These are phyloP conservation scores for Leptinotarsa tumamoca DNA, from an alignment of 2,888 invertebrate species.

Conservation along the genomic window DNA sequence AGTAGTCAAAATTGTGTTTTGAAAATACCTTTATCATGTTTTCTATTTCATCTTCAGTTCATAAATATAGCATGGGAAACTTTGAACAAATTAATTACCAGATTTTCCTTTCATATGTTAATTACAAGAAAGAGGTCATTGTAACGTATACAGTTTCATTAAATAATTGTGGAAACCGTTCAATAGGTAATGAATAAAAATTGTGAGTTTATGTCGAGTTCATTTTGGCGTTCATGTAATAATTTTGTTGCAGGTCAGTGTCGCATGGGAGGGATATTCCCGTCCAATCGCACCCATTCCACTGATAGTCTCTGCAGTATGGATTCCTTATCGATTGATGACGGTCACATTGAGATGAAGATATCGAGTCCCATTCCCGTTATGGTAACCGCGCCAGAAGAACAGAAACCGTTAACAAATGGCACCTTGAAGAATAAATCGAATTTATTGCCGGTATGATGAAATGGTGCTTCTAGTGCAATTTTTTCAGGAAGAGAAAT, in stretches of 20 bases:
- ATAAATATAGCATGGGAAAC: too few species aligned
- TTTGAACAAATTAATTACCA: too few species aligned
- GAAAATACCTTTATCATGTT: too few species aligned
- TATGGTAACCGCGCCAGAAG: slow-evolving; percentile 65
- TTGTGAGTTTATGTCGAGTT: too few species aligned
- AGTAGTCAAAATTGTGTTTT: too few species aligned
- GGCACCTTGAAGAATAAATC: slow-evolving; percentile 45
- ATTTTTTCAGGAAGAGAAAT: slow-evolving; percentile 11
- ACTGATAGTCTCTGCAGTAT: slow-evolving; percentile 76
- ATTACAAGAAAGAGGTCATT: too few species aligned
- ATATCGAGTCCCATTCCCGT: slow-evolving; percentile 65
- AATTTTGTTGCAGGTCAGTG: slow-evolving; percentile 62
- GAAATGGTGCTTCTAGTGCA: slow-evolving; percentile 3
- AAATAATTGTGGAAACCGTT: too few species aligned
- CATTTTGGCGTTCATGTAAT: background rate
- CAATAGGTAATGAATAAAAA: too few species aligned
- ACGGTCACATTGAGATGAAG: slow-evolving; percentile 70
- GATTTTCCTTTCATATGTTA: too few species aligned
- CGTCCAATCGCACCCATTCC: slow-evolving; percentile 65
- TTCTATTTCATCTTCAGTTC: too few species aligned
- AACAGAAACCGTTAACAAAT: slow-evolving; percentile 51
- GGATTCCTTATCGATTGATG: slow-evolving; percentile 71
- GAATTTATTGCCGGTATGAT: slow-evolving; percentile 38
- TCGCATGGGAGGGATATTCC: slow-evolving; percentile 61
- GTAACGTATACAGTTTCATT: too few species aligned